Evolutionary conservation across 2,888 invertebrate species (phyloP).

Genomic region (Apotomis turbidana): DNA sequence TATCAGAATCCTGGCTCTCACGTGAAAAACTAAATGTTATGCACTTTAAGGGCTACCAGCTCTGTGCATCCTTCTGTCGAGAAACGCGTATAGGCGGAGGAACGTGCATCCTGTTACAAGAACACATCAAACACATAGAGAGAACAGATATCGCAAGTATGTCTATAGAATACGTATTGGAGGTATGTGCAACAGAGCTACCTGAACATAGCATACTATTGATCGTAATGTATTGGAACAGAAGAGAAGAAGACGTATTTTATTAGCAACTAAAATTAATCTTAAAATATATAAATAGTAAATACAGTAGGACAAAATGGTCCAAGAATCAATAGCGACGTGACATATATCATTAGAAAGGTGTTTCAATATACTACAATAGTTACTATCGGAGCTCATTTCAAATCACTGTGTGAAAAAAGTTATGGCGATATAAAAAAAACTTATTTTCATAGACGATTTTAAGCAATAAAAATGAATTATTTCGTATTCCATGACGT

Average conservation of each 20-base stretch:
- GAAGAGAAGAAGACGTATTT: conserved; percentile 37
- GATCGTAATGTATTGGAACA: conserved; percentile 41
- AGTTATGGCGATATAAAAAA: no score
- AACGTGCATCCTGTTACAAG: conserved; percentile 31
- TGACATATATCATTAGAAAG: no score
- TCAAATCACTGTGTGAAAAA: no score
- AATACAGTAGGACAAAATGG: conserved; percentile 20
- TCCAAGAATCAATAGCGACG: no score
- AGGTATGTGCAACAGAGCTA: conserved; percentile 37
- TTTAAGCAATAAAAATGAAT: no score
- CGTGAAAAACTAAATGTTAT: conserved; percentile 23
- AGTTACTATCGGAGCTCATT: no score
- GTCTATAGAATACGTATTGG: conserved; percentile 43
- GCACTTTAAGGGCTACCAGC: conserved; percentile 33
- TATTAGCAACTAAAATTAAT: conserved; percentile 22
- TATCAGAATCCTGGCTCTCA: conserved; percentile 37
- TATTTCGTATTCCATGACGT: no score
- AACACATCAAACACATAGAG: conserved; percentile 15
- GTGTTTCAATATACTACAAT: no score
- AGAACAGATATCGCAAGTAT: conserved; percentile 28
- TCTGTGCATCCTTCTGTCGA: conserved; percentile 36
- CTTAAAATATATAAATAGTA: conserved; percentile 31
- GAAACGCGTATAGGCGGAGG: conserved; percentile 31
- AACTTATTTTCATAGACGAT: no score
- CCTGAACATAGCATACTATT: conserved; percentile 35